These are phyloP conservation scores for Ceratitis capitata DNA, from an alignment of 1,140 invertebrate species.

Conservation along the genomic window DNA sequence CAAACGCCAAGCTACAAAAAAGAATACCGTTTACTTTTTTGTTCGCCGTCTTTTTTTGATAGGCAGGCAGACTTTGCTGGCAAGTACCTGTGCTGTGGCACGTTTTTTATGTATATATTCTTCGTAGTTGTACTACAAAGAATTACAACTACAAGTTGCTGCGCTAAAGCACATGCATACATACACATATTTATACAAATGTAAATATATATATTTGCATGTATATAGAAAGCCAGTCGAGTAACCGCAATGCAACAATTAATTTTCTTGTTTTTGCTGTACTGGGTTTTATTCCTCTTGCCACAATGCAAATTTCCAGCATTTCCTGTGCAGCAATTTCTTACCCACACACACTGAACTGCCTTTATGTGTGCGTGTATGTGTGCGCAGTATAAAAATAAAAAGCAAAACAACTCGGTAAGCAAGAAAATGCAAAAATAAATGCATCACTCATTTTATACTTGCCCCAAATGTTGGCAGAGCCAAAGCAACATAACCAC, in stretches of 20 bases:
- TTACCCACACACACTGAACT: not conserved
- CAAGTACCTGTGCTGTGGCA: slow-evolving; percentile 10
- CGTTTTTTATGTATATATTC: not conserved
- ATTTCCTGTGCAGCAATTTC: slow-evolving; percentile 36
- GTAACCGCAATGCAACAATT: slow-evolving; percentile 28
- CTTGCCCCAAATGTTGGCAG: slow-evolving; percentile 33
- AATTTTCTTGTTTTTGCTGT: not conserved
- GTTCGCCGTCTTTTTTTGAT: not conserved
- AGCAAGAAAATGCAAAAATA: slow-evolving; percentile 39
- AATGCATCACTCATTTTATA: slow-evolving; percentile 34
- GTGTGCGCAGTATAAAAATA: not conserved
- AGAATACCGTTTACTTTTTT: not conserved
- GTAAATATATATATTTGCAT: too few relatives aligned
- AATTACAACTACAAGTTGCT: not conserved
- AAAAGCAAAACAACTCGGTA: not conserved
- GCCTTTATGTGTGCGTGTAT: not conserved
- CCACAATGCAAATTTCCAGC: slow-evolving; percentile 26
- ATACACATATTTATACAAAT: too few relatives aligned
- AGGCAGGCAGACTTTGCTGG: not conserved
- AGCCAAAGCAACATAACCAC: slow-evolving; percentile 33
- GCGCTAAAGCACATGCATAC: too few relatives aligned
- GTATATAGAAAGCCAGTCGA: slow-evolving; percentile 1
- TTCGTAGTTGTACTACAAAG: slow-evolving; percentile 17
- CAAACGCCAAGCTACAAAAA: not conserved
- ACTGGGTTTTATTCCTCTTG: not conserved